Conservation (phyloP, 2,113 vertebrate genomes). For the Willisornis vidua region DNA sequence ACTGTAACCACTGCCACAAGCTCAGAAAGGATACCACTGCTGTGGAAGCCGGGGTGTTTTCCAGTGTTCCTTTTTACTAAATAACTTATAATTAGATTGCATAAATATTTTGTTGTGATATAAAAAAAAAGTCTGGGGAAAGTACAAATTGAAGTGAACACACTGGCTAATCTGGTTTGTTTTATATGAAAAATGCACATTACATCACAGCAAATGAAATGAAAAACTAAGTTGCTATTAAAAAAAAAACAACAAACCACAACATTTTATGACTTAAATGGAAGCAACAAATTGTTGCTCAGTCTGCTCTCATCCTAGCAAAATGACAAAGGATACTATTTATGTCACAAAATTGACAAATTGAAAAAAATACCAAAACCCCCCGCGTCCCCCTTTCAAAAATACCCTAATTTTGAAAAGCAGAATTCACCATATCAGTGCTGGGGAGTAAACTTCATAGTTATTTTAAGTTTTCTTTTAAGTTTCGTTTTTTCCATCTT, state of each 20-base stretch:
- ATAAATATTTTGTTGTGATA: neutral
- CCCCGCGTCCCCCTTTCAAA: constrained; percentile 38
- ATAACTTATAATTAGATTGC: neutral
- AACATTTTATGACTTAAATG: neutral
- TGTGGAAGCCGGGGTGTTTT: neutral
- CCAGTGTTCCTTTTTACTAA: neutral
- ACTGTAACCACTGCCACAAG: neutral
- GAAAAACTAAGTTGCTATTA: neutral
- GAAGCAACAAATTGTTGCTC: constrained; percentile 16
- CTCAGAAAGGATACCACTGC: neutral
- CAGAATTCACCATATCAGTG: constrained; percentile 47
- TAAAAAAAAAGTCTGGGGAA: neutral
- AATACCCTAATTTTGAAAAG: neutral
- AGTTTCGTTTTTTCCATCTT: constrained; percentile 72
- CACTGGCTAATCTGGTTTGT: constrained; percentile 32
- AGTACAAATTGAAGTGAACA: neutral
- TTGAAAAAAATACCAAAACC: constrained; percentile 33
- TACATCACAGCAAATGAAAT: neutral
- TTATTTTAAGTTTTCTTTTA: constrained; percentile 69
- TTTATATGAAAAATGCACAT: constrained; percentile 60
- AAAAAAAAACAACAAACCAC: neutral
- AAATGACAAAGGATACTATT: neutral
- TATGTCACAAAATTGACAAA: constrained; percentile 2
- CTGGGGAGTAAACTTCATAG: constrained; percentile 70
- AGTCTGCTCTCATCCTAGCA: constrained; percentile 3